Base-by-base conservation (phyloP, 2,797 vertebrate genomes). In the Numenius phaeopus region DNA sequence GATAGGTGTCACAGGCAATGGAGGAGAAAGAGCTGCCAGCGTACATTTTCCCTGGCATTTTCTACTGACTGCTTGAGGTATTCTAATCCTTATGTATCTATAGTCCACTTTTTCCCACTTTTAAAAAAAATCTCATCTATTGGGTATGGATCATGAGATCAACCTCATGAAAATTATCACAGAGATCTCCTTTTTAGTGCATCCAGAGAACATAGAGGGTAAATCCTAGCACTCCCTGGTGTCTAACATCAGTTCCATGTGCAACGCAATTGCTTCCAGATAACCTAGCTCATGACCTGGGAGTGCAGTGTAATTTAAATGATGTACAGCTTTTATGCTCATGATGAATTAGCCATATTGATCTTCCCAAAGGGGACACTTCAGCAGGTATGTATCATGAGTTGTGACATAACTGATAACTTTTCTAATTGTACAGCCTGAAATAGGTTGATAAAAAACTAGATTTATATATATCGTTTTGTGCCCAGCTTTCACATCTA, bases 391-490 rank as follows among this genome's bases (percentile, higher is more conserved):
- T 71, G 34, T 75, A 87, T 96, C 90, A 82, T 34, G 72, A 82
- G 29, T 52, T 70, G 58, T 88, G 88, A 84, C 58, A 39, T 89
- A 84, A 89, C 54, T 75, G 93, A 90, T 93, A 94, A 95, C 58
- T 94, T 86, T 79, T 91, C 71, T 91, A 93, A 96, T 90, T 95
- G 69, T 87, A 75, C 32, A 82, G 66, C 26, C 72, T 86, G 79
- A 95, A 97, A 88, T 6, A 84, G 40, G 62, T 70, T 66, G 91
- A 81, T 89, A 94, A 96, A 95, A 95, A 42, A 46, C n/a, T 73
- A 49, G 69, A 90, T 93, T 90, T 94, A 91, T 85, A 91, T 72
- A 76, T 90, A 52, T 11, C 50, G 59, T 67, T 83, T 95, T 97
- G 75, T 94, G 42, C 16, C 71, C 15, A 34, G 55, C 23, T 70